Percentiles rank a stretch among this genome's conserved stretches.
Conservation (phyloP, 1,140 invertebrate genomes). For the Temnothorax nylanderi region DNA sequence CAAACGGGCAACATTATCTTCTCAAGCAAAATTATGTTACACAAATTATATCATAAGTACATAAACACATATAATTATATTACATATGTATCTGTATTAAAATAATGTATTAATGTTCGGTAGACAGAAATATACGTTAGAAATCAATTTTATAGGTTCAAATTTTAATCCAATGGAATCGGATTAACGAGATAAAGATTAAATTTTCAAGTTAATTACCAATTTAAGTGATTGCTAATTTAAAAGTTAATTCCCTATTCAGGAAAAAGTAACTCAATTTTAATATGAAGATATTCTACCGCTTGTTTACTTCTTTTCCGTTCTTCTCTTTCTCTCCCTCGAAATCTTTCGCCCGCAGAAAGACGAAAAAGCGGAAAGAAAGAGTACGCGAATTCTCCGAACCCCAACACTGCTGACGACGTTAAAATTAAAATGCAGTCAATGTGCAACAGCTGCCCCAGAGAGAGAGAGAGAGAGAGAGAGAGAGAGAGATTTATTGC, state of each 20-base stretch:
- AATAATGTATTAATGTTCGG: neutral
- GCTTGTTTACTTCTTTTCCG: neutral
- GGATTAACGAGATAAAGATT: neutral
- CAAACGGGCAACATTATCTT: too few species aligned
- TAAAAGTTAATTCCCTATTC: slow-evolving; percentile 6
- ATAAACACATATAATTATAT: neutral
- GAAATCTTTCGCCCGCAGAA: neutral
- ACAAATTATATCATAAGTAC: neutral
- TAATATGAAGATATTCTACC: neutral
- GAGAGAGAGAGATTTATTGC: slow-evolving; percentile 15
- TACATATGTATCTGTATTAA: neutral
- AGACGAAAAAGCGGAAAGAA: neutral
- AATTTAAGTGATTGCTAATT: slow-evolving; percentile 13
- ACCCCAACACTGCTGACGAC: slow-evolving; percentile 49
- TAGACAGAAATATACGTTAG: neutral
- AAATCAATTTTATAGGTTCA: neutral
- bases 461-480: neutral
- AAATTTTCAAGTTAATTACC: slow-evolving; percentile 1
- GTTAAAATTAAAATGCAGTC: slow-evolving; percentile 74
- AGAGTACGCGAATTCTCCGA: slow-evolving; percentile 54
- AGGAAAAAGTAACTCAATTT: slow-evolving; percentile 6
- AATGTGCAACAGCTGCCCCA: slow-evolving; percentile 45
- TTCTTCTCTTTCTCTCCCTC: neutral
- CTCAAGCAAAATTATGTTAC: neutral
- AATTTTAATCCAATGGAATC: neutral